phyloP scores from a whole-genome alignment of 1,140 invertebrate genomes.

The Drosophila hydei region DNA sequence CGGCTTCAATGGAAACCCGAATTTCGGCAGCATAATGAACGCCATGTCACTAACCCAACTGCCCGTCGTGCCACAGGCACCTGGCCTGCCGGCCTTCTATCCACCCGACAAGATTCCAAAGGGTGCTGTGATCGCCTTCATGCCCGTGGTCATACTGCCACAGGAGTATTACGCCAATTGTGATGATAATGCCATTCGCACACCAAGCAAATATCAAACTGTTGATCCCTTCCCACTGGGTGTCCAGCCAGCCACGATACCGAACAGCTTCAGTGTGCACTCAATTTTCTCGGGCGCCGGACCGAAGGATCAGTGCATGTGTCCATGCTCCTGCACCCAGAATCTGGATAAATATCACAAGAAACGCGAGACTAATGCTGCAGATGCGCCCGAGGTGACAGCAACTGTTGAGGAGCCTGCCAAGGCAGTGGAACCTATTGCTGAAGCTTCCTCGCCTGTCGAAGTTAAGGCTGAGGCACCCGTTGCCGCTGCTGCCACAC shows the following conservation, averaged over 20 bases:
- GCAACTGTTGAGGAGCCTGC: constrained; percentile 5
- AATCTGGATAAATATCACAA: constrained; percentile 70
- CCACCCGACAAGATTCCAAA: constrained; percentile 84
- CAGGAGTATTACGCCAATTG: constrained; percentile 80
- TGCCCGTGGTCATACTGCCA: constrained; percentile 86
- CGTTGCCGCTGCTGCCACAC: constrained; percentile 13
- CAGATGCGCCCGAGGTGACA: constrained; percentile 29
- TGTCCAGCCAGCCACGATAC: constrained; percentile 68
- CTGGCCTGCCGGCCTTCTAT: constrained; percentile 77
- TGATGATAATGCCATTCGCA: constrained; percentile 61
- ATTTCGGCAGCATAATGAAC: constrained; percentile 81
- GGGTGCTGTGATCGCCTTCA: constrained; percentile 85
- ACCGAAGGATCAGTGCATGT: constrained; percentile 81
- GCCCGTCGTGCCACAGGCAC: constrained; percentile 74
- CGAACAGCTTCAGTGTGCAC: constrained; percentile 67
- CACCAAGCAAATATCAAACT: constrained; percentile 55
- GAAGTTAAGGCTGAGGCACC: constrained; percentile 10
- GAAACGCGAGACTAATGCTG: constrained; percentile 72
- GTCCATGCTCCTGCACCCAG: constrained; percentile 81
- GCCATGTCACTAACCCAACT: constrained; percentile 81
- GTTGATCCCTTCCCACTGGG: constrained; percentile 76
- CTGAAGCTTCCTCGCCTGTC: background rate
- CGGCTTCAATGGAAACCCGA: constrained; percentile 74
- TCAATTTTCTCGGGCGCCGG: constrained; percentile 69
- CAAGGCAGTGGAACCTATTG: constrained; percentile 4